A percentile compares a stretch with the other conserved stretches of the same genome.
These are phyloP conservation scores for Bathynomus jamesi DNA, from an alignment of 1,140 invertebrate genomes.

Conservation along the genomic window DNA sequence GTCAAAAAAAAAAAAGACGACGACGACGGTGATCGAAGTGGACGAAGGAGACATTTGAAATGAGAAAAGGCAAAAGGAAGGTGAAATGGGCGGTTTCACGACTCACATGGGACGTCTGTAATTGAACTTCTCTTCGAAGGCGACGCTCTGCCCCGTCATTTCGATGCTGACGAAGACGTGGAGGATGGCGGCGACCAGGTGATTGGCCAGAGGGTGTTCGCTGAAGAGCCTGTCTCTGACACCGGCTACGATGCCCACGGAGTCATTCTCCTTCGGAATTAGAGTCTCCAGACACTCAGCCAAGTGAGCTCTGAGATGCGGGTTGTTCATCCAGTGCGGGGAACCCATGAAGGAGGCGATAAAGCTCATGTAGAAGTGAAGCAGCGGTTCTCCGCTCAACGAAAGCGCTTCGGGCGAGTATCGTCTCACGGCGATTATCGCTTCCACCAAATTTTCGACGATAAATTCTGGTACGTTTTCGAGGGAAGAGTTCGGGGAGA, in stretches of 20 bases:
- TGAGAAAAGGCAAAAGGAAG: too few relatives aligned
- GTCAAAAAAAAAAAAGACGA: too few relatives aligned
- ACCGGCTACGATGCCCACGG: conserved; percentile 43
- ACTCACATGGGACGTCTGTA: conserved; percentile 79
- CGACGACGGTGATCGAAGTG: too few relatives aligned
- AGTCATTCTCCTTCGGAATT: conserved; percentile 56
- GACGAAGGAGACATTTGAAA: too few relatives aligned
- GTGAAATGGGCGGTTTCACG: too few relatives aligned
- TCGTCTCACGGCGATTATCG: conserved; percentile 63
- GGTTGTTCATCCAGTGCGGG: conserved; percentile 73
- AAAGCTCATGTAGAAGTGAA: conserved; percentile 59
- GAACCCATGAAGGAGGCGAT: conserved; percentile 64
- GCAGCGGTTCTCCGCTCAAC: conserved; percentile 53
- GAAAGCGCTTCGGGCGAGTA: conserved; percentile 55
- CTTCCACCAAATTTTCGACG: conserved; percentile 76
- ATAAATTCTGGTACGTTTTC: conserved; percentile 82
- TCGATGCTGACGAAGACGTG: conserved; percentile 94
- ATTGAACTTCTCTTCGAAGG: conserved; percentile 96
- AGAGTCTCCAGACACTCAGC: conserved; percentile 81
- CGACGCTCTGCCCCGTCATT: conserved; percentile 90
- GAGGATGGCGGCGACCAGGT: conserved; percentile 65
- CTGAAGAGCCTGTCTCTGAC: conserved; percentile 67
- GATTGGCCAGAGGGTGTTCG: conserved; percentile 54
- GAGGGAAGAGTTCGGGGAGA: conserved; percentile 43
- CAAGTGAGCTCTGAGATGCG: conserved; percentile 79